Percentiles rank a stretch among this genome's conserved stretches.
Evolutionary conservation across 1,140 invertebrate species (phyloP).

Genomic region (Drosophila grimshawi): DNA sequence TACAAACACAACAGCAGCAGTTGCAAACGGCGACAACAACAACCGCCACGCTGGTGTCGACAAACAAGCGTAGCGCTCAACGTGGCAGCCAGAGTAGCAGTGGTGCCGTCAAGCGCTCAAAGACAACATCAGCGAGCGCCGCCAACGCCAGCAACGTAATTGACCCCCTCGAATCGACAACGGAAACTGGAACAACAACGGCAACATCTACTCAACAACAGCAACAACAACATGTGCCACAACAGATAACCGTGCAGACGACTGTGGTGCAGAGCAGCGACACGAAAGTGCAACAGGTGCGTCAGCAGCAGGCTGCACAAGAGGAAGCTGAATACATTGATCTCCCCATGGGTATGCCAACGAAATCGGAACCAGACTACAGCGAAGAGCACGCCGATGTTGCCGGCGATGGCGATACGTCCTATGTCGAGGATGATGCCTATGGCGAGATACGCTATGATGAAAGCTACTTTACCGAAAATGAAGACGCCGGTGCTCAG

Average conservation of each 20-base stretch:
- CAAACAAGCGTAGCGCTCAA: constrained; percentile 74
- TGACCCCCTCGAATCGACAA: constrained; percentile 56
- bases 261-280: constrained; percentile 59
- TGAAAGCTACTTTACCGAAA: constrained; percentile 84
- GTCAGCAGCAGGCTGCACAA: constrained; percentile 55
- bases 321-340: constrained; percentile 81
- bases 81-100: constrained; percentile 57
- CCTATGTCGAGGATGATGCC: constrained; percentile 84
- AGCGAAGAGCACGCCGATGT: constrained; percentile 80
- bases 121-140: constrained; percentile 41
- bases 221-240: constrained; percentile 61
- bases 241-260: constrained; percentile 81
- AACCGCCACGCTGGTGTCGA: constrained; percentile 77
- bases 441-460: constrained; percentile 84
- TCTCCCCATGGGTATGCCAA: constrained; percentile 81
- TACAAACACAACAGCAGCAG: constrained; percentile 69
- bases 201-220: constrained; percentile 52
- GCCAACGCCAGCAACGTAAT: constrained; percentile 55
- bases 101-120: constrained; percentile 61
- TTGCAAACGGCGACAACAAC: constrained; percentile 72
- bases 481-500: constrained; percentile 74
- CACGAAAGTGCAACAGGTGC: constrained; percentile 44
- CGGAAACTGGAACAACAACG: constrained; percentile 50
- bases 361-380: constrained; percentile 84
- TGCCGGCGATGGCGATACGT: constrained; percentile 75